Evolutionary conservation across 1,140 invertebrate species (phyloP), one percentile per base, ranked within the genome.

Genomic region (Lineus longissimus): DNA sequence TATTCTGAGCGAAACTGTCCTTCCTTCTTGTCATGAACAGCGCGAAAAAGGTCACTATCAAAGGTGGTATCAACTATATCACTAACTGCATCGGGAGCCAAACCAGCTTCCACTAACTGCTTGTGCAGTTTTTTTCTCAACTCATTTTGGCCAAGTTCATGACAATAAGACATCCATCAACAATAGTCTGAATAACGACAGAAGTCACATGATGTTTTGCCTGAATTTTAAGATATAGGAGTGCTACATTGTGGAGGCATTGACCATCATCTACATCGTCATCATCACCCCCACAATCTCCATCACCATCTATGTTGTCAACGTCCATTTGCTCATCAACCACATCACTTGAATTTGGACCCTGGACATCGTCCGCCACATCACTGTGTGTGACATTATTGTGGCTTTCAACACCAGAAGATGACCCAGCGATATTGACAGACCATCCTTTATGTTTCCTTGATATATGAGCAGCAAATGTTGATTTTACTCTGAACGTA

Each of bases 201-300:
- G 54, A 6, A 55, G 54, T 25, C 13, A 55, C 25, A 55, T 29
- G 22, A 11, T 11, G 22, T 9, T 55, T 55, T 55, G 54, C 6
- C 30, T 55, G 54, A 25, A 55, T 15, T 30, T 55, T 55, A 25
- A 55, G 19, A 55, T 55, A 55, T 6, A 55, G 23, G 17, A 55
- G 54, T 15, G 25, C 54, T 19, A 55, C 25, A 22, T 55, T 55
- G 25, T 25, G 25, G 25, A 55, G 6, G 30, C 15, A 55, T 25
- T 55, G 54, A 29, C 30, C 19, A 29, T 55, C 30, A 30, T 29
- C 30, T 15, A 30, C 23, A 47, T 19, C 19, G 30, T 30, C 22
- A 55, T 55, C 54, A 55, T 11, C 30, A 29, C 19, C 54, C 30
- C 17, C 25, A 29, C 25, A 6, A 17, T 55, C 54, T 19, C 23